Evolutionary conservation across 2,888 invertebrate genomes (phyloP), one percentile per base, ranked within the genome.

Genomic region (Habroteleia sp.): DNA sequence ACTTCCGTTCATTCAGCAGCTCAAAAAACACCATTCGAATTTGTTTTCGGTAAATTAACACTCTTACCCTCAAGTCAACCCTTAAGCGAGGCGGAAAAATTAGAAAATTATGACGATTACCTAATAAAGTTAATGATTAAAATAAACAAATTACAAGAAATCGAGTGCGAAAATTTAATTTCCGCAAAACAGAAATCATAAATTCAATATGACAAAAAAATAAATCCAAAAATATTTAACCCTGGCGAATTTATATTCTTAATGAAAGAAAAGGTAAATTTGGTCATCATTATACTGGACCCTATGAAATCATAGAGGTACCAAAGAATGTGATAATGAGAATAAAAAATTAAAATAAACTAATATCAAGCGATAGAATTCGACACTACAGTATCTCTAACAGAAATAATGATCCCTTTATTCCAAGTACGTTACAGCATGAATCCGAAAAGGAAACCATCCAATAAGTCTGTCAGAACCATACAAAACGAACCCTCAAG

Each of bases 91-190:
- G 1, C 5, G n/a, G 42, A 42, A 10, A 17, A 8, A 17, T 20
- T 41, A 41, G 10, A 39, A 8, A 41, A 41, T 0, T 56, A 56
- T 31, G 58, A 58, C 3, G 42, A 44, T 23, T 58, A 58, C 35
- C 8, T 46, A 20, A 17, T 33, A 0, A 13, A 44, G 7, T 23
- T 58, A 8, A 11, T 58, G 5, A 17, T 33, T 10, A 6, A 23
- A 16, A n/a, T 58, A 1, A 17, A 58, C 29, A 13, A 42, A 10
- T 7, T 44, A 44, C 25, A 25, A 13, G 7, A 25, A 13, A 25
- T 25, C 1, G 31, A n/a, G 7, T 4, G 42, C 8, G 7, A 42
- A 1, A 42, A 42, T 25, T 25, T 42, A 13, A 42, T 42, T 1
- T 4, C 1, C 2, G 27, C 46, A 1, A 46, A 46, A 8, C n/a